Base-by-base conservation (phyloP, 2,888 invertebrate species). In the Erebia aethiops region DNA sequence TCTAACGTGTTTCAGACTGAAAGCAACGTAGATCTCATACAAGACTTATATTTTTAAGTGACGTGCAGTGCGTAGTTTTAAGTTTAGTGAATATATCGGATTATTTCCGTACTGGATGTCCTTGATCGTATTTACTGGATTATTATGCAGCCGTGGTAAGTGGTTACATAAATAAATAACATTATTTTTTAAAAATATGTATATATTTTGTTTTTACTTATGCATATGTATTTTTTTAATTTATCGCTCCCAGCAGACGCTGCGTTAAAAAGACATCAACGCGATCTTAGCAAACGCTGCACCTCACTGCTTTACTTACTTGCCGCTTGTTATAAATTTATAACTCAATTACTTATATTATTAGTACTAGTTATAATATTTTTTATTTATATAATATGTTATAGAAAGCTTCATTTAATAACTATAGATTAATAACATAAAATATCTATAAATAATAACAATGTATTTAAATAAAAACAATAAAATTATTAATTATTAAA, bases 41-140 rank as follows among this genome's bases (percentile, higher is more conserved):
- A 92, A 93, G 93, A 92, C 93, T 93, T 88, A 89, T 80, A 89
- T 79, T 87, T 88, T 87, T 92, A 88, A 91, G 92, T 92, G 92
- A 88, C 88, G 90, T 91, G 92, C 85, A 83, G 87, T 86, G 91
- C 87, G 85, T 87, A 76, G 71, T 84, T 86, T 83, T 87, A 79
- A 79, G 78, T 79, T 86, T 87, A 90, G 92, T 92, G 91, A 82
- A 84, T 84, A 79, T 78, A 76, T 81, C 83, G 89, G 88, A 87
- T 88, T 87, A 67, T 84, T 84, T 80, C 70, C 82, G 76, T 82
- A 81, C 84, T 88, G 89, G 89, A 88, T 88, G 87, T 82, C 79
- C 84, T 82, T 75, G 77, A 78, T 76, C 77, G 74, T 78, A 78
- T 78, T 76, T 74, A 67, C 79, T 82, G 86, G 84, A 85, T 84